Conservation (phyloP, 1,140 invertebrate species). For the Antheraea pernyi region DNA sequence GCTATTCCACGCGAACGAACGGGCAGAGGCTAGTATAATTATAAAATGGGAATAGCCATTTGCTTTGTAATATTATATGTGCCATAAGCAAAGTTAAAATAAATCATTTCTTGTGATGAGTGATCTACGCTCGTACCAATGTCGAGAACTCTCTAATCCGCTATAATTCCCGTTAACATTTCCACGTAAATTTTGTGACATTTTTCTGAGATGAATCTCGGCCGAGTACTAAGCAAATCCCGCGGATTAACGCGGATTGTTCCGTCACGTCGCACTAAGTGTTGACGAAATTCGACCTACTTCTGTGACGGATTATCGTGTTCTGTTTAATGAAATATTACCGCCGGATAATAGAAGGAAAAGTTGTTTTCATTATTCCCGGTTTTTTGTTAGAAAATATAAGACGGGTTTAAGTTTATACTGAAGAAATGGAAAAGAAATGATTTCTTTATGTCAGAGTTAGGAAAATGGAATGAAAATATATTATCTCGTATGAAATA, state of each 20-base stretch:
- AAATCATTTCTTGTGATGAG: neutral
- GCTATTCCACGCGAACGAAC: no score
- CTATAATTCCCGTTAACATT: neutral
- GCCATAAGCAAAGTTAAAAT: neutral
- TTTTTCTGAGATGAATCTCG: neutral
- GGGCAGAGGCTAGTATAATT: no score
- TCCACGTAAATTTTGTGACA: slow-evolving; percentile 1
- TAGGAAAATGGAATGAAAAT: no score
- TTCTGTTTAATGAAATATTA: neutral
- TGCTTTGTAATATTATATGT: no score
- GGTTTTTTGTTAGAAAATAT: neutral
- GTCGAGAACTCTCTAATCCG: neutral
- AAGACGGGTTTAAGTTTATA: no score
- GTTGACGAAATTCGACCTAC: neutral
- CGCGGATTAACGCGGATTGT: neutral
- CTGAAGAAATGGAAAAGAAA: no score
- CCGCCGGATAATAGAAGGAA: neutral
- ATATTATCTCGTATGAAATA: no score
- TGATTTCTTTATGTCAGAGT: no score
- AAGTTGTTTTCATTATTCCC: neutral
- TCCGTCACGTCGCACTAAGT: neutral
- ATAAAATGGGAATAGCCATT: no score
- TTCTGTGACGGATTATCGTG: neutral
- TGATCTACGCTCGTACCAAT: neutral
- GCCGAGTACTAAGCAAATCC: neutral